These are phyloP conservation scores for Chionis minor DNA, from an alignment of 2,113 vertebrate genomes.

Conservation along the genomic window DNA sequence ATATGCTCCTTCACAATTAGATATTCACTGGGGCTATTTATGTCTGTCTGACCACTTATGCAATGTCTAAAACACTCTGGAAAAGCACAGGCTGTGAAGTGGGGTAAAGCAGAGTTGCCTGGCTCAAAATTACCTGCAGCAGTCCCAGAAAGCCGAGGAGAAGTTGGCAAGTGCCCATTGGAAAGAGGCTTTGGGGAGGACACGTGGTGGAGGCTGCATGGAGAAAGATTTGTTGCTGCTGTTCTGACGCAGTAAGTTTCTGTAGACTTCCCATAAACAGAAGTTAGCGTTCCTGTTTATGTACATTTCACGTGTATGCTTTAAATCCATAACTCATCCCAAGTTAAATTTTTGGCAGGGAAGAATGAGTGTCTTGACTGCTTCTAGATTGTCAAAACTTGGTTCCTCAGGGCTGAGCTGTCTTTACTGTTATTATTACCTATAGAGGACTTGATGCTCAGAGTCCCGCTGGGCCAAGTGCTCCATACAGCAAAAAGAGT, in stretches of 20 bases:
- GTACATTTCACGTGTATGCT: neutral
- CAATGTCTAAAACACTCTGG: neutral
- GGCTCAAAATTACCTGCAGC: neutral
- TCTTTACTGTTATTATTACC: neutral
- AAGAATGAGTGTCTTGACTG: neutral
- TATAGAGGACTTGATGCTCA: neutral
- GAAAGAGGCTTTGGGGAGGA: neutral
- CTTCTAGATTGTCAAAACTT: neutral
- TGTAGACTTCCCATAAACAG: neutral
- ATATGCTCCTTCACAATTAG: neutral
- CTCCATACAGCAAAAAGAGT: neutral
- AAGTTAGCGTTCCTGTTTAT: neutral
- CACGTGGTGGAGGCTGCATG: neutral
- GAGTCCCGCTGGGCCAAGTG: neutral
- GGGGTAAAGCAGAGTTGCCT: neutral
- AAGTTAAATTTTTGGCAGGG: neutral
- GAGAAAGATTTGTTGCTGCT: neutral
- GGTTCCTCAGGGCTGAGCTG: neutral
- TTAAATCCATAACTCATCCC: neutral
- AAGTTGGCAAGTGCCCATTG: neutral
- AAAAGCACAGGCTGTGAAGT: neutral
- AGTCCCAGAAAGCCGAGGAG: neutral
- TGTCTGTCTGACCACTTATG: neutral
- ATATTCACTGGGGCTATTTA: neutral
- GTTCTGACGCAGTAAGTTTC: neutral